Conservation (phyloP, 37 sponge, comb jelly and placozoan genomes). For the Crambe crambe region DNA sequence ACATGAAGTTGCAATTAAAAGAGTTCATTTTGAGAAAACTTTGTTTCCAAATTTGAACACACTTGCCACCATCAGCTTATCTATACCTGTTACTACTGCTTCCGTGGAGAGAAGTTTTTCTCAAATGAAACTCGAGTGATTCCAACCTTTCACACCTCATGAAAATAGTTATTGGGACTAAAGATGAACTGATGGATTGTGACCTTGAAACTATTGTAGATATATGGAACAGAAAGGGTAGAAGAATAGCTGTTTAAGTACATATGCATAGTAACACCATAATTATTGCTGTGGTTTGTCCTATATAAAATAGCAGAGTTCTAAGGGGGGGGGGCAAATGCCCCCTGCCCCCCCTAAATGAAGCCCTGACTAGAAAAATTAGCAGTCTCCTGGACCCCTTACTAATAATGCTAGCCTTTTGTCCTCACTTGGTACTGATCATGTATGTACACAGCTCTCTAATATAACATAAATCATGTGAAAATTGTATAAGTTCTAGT, state of each 20-base stretch:
- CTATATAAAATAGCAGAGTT: no score
- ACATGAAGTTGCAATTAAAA: slow-evolving; percentile 29
- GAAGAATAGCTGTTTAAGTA: slow-evolving; percentile 32
- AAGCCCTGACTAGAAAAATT: no score
- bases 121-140: slow-evolving; percentile 52
- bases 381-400: no score
- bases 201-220: slow-evolving; percentile 27
- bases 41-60: slow-evolving; percentile 64
- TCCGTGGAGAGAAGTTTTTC: slow-evolving; percentile 70
- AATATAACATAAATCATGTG: no score
- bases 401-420: no score
- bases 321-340: slow-evolving; percentile 10
- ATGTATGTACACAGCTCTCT: no score
- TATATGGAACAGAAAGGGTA: slow-evolving; percentile 41
- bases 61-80: slow-evolving; percentile 47
- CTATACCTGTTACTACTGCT: slow-evolving; percentile 55
- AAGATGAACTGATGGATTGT: slow-evolving; percentile 10
- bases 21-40: slow-evolving; percentile 44
- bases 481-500: no score
- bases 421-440: no score
- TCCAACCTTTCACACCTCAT: slow-evolving; percentile 22
- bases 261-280: neutral
- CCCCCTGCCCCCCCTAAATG: slow-evolving; percentile 15
- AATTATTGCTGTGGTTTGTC: no score
- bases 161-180: slow-evolving; percentile 42